A percentile compares a stretch with the other conserved stretches of the same genome.
Evolutionary conservation across 2,888 invertebrate species (phyloP).

Genomic region (Tupiocoris notatus): DNA sequence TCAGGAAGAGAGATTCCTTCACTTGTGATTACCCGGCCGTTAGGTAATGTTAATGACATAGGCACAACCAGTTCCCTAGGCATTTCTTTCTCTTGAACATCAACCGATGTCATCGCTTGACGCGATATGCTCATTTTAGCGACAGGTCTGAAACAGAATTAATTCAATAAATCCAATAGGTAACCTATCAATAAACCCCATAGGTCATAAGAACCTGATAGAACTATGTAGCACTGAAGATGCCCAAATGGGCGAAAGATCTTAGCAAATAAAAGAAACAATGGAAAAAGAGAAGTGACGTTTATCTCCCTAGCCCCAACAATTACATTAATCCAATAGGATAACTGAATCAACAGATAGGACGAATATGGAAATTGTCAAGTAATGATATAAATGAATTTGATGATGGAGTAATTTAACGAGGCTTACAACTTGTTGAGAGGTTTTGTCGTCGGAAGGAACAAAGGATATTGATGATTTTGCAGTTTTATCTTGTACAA

Average conservation of each 20-base stretch:
- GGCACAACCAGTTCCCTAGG: slow-evolving; percentile 44
- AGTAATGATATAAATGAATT: too few relatives aligned
- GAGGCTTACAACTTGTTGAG: slow-evolving; percentile 51
- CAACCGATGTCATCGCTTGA: not conserved
- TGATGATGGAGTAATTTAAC: not conserved
- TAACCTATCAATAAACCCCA: too few relatives aligned
- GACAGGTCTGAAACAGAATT: slow-evolving; percentile 33
- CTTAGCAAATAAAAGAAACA: too few relatives aligned
- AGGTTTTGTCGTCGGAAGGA: slow-evolving; percentile 59
- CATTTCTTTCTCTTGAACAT: slow-evolving; percentile 33
- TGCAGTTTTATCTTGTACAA: slow-evolving; percentile 55
- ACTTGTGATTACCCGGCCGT: slow-evolving; percentile 51
- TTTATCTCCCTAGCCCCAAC: too few relatives aligned
- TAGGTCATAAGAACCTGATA: too few relatives aligned
- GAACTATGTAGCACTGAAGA: too few relatives aligned
- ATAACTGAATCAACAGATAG: not conserved
- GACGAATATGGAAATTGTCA: not conserved
- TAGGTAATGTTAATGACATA: slow-evolving; percentile 47
- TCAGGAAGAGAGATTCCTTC: slow-evolving; percentile 55
- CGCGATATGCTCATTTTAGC: slow-evolving; percentile 43
- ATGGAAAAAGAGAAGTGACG: not conserved
- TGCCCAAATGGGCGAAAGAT: too few relatives aligned
- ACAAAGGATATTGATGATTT: slow-evolving; percentile 62
- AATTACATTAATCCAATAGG: slow-evolving; percentile 46
- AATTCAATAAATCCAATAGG: too few relatives aligned